Conservation (phyloP, 2,797 vertebrate genomes). For the Harpagifer antarcticus region DNA sequence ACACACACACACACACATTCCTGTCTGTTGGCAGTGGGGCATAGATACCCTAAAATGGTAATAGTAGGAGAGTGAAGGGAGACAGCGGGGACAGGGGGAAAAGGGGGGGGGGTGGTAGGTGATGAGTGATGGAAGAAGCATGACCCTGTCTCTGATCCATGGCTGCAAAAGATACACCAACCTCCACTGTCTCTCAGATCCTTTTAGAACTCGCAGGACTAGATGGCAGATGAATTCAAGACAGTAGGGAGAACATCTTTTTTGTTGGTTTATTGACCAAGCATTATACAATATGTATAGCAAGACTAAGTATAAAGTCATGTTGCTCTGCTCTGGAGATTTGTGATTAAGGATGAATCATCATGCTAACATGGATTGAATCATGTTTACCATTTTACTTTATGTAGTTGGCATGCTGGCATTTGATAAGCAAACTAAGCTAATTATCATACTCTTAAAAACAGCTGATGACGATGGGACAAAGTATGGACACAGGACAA, state of each 20-base stretch:
- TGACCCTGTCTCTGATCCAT: slow-evolving; percentile 45
- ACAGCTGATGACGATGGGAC: neutral
- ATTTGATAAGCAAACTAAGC: neutral
- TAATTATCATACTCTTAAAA: neutral
- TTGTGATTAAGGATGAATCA: neutral
- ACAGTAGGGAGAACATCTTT: slow-evolving; percentile 1
- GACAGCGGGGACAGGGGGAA: slow-evolving; percentile 50
- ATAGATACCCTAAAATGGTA: slow-evolving; percentile 85
- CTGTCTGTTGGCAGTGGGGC: slow-evolving; percentile 69
- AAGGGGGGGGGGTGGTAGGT: slow-evolving; percentile 55
- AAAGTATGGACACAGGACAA: neutral
- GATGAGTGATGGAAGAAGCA: slow-evolving; percentile 68
- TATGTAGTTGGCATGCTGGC: neutral
- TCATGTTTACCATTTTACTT: neutral
- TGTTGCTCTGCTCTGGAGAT: neutral
- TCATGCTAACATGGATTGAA: neutral
- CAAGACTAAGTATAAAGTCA: neutral
- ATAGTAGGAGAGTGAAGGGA: slow-evolving; percentile 52
- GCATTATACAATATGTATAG: neutral
- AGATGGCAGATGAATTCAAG: slow-evolving; percentile 30
- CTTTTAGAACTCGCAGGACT: slow-evolving; percentile 44
- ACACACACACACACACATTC: slow-evolving; percentile 70
- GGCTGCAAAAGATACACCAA: slow-evolving; percentile 51
- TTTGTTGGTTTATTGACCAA: slow-evolving; percentile 2
- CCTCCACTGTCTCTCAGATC: slow-evolving; percentile 40